Conservation (phyloP, 2,888 invertebrate genomes). For the Synergus japonicus region DNA sequence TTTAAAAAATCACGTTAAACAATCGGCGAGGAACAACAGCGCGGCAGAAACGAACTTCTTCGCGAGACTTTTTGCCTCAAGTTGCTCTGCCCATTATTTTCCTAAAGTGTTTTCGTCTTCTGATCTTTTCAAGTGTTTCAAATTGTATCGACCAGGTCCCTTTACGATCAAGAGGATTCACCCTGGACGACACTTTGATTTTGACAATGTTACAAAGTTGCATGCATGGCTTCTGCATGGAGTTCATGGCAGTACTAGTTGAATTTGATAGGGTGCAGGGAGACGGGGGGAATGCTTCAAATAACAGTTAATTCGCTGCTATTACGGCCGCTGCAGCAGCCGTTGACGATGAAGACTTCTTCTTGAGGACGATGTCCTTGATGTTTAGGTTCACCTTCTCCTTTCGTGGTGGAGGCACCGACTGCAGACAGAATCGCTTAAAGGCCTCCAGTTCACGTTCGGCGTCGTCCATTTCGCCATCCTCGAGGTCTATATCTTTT, state of each 20-base stretch:
- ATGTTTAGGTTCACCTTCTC: conserved; percentile 89
- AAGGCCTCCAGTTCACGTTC: conserved; percentile 92
- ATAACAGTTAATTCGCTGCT: conserved; percentile 68
- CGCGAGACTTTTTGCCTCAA: conserved; percentile 7
- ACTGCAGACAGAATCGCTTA: conserved; percentile 91
- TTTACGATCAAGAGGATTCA: not conserved
- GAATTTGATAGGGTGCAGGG: conserved; percentile 17
- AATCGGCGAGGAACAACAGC: not conserved
- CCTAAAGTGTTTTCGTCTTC: conserved; percentile 16
- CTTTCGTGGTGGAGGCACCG: conserved; percentile 87
- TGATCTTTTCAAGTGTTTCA: conserved; percentile 3
- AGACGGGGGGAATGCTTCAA: conserved; percentile 17
- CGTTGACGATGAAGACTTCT: conserved; percentile 77
- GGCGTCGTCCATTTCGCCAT: conserved; percentile 87
- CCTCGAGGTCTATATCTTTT: conserved; percentile 87
- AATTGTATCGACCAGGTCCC: not conserved
- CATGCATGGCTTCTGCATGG: not conserved
- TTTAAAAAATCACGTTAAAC: conserved; percentile 24
- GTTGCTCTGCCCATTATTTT: conserved; percentile 24
- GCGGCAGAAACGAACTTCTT: conserved; percentile 25
- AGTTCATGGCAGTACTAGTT: conserved; percentile 30
- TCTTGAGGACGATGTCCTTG: conserved; percentile 86
- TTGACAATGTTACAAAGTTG: not conserved
- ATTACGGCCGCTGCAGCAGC: conserved; percentile 63
- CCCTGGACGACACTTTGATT: conserved; percentile 14